Evolutionary conservation across 2,888 invertebrate genomes (phyloP), one percentile per base, ranked within the genome.

Genomic region (Acleris laterana): DNA sequence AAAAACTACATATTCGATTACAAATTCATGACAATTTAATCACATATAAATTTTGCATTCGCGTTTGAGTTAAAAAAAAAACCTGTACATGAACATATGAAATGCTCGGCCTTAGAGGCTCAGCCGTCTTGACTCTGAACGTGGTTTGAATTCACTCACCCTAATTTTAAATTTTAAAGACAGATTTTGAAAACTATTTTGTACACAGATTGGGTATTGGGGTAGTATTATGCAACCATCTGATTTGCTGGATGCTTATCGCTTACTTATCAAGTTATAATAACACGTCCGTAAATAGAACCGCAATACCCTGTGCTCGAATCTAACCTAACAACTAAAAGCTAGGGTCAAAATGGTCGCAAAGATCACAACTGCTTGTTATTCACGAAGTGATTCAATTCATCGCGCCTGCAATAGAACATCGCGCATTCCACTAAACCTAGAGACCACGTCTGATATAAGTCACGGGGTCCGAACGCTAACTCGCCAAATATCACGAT

Each of bases 221-320:
- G 92, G 92, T 91, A 90, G 91, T 92, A 91, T 92, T 90, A 83
- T 80, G 79, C 80, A 82, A 80, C 83, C 87, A 78, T 78, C 82
- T 73, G 71, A 61, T 77, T 74, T 78, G 75, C 81, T 81, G 80
- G 86, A 81, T 84, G 82, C 84, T 78, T 78, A 79, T 80, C 83
- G 81, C 85, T 84, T 87, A 87, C 86, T 80, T 81, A 84, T 85
- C 88, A 83, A 87, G 81, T 82, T 86, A 88, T 82, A 79, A 80
- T 81, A 86, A 87, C 89, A 83, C 88, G 79, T 88, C 85, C 88
- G 81, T 88, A 90, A 90, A 92, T 91, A 92, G 90, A 90, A 92
- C 92, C 92, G 86, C 92, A 92, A 93, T 92, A 93, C 92, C 92
- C 92, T 93, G 92, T 90, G 91, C 84, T 90, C 83, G 83, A 88